Evolutionary conservation across 1,140 invertebrate species (phyloP).

Genomic region (Anastrepha obliqua): DNA sequence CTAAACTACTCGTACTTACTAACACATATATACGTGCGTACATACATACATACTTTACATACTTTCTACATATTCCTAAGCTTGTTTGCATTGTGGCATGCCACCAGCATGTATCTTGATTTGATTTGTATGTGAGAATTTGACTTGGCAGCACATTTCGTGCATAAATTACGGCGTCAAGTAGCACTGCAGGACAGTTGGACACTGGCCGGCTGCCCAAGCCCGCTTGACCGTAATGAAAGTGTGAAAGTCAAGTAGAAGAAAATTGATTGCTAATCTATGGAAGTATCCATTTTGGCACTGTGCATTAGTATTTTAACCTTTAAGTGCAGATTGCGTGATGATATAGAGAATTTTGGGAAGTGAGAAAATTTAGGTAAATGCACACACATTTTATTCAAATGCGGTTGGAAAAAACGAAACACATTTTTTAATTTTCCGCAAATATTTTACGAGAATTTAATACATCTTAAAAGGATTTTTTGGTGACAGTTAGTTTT

Average conservation of each 20-base stretch:
- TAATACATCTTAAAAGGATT: too few relatives aligned
- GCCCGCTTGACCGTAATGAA: background rate
- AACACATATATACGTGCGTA: background rate
- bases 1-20: constrained; percentile 4
- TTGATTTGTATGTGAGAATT: constrained; percentile 51
- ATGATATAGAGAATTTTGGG: background rate
- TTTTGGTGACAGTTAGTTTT: too few relatives aligned
- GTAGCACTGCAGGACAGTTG: constrained; percentile 36
- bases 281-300: background rate
- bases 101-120: constrained; percentile 40
- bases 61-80: background rate
- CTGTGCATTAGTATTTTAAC: background rate
- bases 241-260: constrained; percentile 1
- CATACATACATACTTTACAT: background rate
- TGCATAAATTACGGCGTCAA: constrained; percentile 43
- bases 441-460: too few relatives aligned
- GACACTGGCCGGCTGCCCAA: constrained; percentile 11
- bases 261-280: constrained; percentile 31
- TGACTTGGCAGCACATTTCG: constrained; percentile 45
- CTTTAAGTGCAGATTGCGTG: background rate
- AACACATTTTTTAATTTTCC: too few relatives aligned
- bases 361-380: background rate
- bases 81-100: constrained; percentile 3
- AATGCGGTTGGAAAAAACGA: too few relatives aligned
- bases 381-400: too few relatives aligned